Conservation (phyloP, 53 echinoderm and acorn worm genomes). For the Zoroaster sp. region DNA sequence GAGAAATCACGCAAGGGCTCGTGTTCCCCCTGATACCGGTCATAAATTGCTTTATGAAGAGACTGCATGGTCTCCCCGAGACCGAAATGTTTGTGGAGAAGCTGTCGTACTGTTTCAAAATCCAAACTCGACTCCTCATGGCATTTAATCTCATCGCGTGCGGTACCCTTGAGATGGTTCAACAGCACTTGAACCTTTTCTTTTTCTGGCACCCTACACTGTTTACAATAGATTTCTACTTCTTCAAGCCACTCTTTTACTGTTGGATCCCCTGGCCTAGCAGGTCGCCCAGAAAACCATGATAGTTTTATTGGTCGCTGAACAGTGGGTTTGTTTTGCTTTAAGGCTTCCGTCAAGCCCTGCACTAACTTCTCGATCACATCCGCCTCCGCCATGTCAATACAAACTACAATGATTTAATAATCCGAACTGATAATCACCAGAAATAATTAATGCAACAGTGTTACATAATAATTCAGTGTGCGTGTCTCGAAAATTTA, state of each 20-base stretch:
- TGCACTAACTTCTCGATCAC: not conserved
- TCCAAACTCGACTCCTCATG: not conserved
- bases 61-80: not conserved
- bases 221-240: conserved; percentile 38
- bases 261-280: not conserved
- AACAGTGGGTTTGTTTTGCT: not conserved
- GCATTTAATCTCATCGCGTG: conserved; percentile 13
- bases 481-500: too few relatives aligned
- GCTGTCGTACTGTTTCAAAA: too few relatives aligned
- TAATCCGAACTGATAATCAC: too few relatives aligned
- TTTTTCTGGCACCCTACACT: not conserved
- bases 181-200: conserved; percentile 2
- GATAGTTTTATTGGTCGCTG: not conserved
- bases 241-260: conserved; percentile 34
- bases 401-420: not conserved
- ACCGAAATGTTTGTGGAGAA: conserved; percentile 5
- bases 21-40: not conserved
- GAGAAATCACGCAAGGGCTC: not conserved
- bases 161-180: conserved; percentile 7
- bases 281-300: not conserved
- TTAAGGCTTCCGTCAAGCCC: not conserved
- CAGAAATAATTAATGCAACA: too few relatives aligned
- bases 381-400: not conserved
- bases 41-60: conserved; percentile 15
- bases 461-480: too few relatives aligned